A percentile compares a stretch with the other conserved stretches of the same genome.
Conservation (phyloP, 1,140 invertebrate genomes). For the Oncopeltus fasciatus region DNA sequence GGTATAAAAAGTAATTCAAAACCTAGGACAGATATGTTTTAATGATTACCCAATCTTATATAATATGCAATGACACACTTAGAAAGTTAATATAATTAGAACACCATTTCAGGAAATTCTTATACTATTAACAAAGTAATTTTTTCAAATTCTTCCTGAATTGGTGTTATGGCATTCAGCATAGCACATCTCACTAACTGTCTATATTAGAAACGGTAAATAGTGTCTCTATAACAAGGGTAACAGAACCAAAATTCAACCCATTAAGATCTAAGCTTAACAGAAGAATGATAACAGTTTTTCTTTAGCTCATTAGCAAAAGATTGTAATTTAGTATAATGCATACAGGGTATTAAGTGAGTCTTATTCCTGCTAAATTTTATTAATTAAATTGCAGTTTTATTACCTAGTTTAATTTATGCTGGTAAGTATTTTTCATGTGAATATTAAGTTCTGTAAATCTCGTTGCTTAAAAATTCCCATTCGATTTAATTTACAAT, state of each 20-base stretch:
- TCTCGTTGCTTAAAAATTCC: too few species aligned
- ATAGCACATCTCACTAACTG: neutral
- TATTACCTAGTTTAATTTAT: too few species aligned
- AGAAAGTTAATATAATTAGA: neutral
- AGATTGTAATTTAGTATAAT: too few species aligned
- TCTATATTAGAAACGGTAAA: conserved; percentile 3
- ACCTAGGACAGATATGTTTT: conserved; percentile 18
- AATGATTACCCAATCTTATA: neutral
- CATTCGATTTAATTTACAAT: too few species aligned
- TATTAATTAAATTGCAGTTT: too few species aligned
- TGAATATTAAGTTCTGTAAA: too few species aligned
- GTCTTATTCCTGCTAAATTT: too few species aligned
- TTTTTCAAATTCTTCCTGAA: neutral
- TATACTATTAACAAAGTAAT: neutral
- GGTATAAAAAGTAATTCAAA: conserved; percentile 3
- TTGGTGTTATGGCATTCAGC: neutral
- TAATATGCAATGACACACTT: neutral
- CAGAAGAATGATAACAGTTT: neutral
- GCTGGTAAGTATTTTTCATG: too few species aligned
- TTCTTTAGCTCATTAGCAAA: too few species aligned
- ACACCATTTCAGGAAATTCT: neutral
- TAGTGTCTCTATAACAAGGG: neutral
- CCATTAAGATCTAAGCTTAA: neutral
- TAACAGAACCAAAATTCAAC: neutral
- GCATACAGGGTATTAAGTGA: too few species aligned